A percentile compares a stretch with the other conserved stretches of the same genome.
Conservation (phyloP, 2,113 vertebrate species). For the Triplophysa dalaica region DNA sequence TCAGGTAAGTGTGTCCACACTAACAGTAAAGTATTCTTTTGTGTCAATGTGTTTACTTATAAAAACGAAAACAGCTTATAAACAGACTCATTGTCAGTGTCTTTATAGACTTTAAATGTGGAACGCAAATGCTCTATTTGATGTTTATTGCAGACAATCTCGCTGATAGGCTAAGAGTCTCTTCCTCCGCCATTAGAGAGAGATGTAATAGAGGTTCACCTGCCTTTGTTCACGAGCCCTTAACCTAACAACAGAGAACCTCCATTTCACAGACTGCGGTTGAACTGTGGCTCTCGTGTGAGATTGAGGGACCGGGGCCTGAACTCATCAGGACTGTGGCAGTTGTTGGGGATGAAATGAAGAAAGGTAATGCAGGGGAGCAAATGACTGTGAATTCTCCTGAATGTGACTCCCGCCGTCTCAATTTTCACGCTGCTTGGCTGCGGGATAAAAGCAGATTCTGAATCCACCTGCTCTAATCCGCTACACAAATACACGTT, state of each 20-base stretch:
- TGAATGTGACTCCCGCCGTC: slow-evolving; percentile 64
- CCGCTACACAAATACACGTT: slow-evolving; percentile 44
- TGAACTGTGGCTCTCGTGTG: background rate
- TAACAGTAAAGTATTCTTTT: background rate
- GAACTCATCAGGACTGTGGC: slow-evolving; percentile 41
- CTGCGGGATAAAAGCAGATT: slow-evolving; percentile 61
- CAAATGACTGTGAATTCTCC: slow-evolving; percentile 65
- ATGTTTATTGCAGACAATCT: slow-evolving; percentile 18
- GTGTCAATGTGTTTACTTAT: background rate
- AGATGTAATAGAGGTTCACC: background rate
- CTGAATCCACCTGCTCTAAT: slow-evolving; percentile 60
- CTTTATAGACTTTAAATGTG: background rate
- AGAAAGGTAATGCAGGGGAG: slow-evolving; percentile 65
- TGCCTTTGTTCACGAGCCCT: slow-evolving; percentile 20
- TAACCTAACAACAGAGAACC: slow-evolving; percentile 4
- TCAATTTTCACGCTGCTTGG: slow-evolving; percentile 49
- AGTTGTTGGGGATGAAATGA: slow-evolving; percentile 49
- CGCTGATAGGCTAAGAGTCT: background rate
- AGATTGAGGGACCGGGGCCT: background rate
- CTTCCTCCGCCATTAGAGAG: background rate
- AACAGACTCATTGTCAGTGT: background rate
- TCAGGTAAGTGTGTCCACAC: background rate
- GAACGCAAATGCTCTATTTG: background rate
- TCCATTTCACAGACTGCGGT: slow-evolving; percentile 18
- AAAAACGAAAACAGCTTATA: background rate